These are phyloP conservation scores for Eupithecia vulgata DNA, from an alignment of 2,888 invertebrate genomes.

Conservation along the genomic window DNA sequence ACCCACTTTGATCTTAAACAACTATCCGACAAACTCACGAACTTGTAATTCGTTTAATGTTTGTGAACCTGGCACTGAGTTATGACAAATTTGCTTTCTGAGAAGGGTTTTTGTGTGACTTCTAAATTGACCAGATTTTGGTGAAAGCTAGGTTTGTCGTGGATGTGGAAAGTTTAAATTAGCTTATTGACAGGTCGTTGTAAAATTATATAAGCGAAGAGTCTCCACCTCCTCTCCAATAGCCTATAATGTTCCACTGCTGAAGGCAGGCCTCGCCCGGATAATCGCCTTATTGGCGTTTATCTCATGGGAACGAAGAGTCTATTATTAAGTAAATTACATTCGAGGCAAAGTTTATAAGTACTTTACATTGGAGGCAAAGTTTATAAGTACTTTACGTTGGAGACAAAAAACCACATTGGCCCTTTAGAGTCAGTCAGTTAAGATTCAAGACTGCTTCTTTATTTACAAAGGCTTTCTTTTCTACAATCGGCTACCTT, in stretches of 20 bases:
- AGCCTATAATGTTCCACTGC: no score
- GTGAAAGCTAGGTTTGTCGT: not conserved
- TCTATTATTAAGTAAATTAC: no score
- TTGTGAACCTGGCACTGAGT: not conserved
- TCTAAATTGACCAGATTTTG: not conserved
- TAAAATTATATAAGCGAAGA: not conserved
- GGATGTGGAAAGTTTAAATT: not conserved
- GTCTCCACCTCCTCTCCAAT: no score
- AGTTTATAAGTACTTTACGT: no score
- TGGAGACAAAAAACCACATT: no score
- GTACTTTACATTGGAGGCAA: no score
- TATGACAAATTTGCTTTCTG: not conserved
- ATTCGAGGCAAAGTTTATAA: no score
- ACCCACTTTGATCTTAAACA: not conserved
- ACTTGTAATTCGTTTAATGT: slow-evolving; percentile 5
- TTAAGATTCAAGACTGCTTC: not conserved
- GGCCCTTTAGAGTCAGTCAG: not conserved
- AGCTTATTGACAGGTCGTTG: not conserved
- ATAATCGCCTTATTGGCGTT: no score
- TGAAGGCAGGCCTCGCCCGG: no score
- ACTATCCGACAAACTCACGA: not conserved
- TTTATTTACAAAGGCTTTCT: not conserved
- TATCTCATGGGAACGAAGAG: no score
- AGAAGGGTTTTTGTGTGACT: slow-evolving; percentile 5
- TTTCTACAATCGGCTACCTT: not conserved